Base-by-base conservation (phyloP, 2,113 vertebrate genomes). In the Seriola aureovittata region DNA sequence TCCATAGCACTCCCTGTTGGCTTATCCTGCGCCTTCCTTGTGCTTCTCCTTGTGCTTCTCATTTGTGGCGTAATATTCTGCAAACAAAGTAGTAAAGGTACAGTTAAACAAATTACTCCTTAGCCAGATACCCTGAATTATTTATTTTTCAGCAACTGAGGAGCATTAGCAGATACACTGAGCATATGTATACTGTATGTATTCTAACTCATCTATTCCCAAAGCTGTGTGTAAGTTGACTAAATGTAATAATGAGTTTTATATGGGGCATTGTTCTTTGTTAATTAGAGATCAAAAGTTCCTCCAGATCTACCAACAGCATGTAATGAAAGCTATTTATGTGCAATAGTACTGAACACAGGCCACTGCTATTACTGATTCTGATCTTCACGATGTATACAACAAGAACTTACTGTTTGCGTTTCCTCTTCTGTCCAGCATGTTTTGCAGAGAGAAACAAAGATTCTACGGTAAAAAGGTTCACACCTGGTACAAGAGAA, bases 401-500 rank as follows among this genome's bases (percentile, higher is more conserved):
- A 13, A 42, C 6, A 4, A 50, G 29, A 60, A 16, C 42, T 16
- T 8, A 19, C 9, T 16, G 8, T 50, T 12, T 36, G 29, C 2
- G 9, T 62, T 55, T 25, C 4, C 64, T 68, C 36, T 25, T 32
- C 5, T 75, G 8, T 77, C 11, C 55, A 89, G 87, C 59, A 12
- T 58, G 55, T 38, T 69, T 76, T 54, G 48, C 48, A 55, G 13
- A 52, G 57, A 1, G 4, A 59, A 50, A 34, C 6, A n/a, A 2
- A 19, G 14, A 5, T 19, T 70, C 77, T 74, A 0, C 8, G 23
- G 75, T 83, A 67, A 63, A 48, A 4, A 66, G 19, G 36, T 1
- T 3, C 6, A 0, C 2, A 8, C 0, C 0, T 4, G 1, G 1
- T 19, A 0, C 0, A 67, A 1, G 0, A 42, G 5, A 48, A 19